Conservation (phyloP, 2,888 invertebrate genomes). For the Cinara cedri region DNA sequence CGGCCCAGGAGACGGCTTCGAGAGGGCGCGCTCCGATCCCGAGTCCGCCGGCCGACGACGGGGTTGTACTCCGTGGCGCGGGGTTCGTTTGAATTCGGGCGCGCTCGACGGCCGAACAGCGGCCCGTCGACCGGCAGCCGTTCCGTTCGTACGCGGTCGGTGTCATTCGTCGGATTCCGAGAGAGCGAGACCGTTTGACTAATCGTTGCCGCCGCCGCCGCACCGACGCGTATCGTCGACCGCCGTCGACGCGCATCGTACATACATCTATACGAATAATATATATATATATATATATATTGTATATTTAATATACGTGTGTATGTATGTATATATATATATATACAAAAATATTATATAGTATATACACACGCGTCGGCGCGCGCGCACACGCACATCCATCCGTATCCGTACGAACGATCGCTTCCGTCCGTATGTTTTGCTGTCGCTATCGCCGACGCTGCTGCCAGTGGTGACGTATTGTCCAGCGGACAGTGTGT, state of each 20-base stretch:
- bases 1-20: no score
- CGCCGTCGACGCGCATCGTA: background rate
- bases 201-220: slow-evolving; percentile 25
- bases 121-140: slow-evolving; percentile 41
- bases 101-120: slow-evolving; percentile 52
- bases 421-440: slow-evolving; percentile 55
- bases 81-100: slow-evolving; percentile 39
- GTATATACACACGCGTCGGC: background rate
- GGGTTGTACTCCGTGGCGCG: background rate
- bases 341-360: background rate
- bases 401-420: slow-evolving; percentile 38
- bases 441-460: background rate
- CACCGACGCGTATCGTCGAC: slow-evolving; percentile 1
- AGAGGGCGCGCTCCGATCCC: background rate
- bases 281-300: background rate
- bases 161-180: slow-evolving; percentile 37
- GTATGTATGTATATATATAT: background rate
- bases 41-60: background rate
- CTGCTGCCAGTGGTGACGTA: slow-evolving; percentile 37
- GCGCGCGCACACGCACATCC: slow-evolving; percentile 32
- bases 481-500: slow-evolving; percentile 46
- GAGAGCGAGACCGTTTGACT: slow-evolving; percentile 30
- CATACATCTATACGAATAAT: no score
- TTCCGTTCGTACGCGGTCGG: slow-evolving; percentile 37
- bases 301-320: background rate